Conservation (phyloP, 2,797 vertebrate species). For the Trachurus trachurus region DNA sequence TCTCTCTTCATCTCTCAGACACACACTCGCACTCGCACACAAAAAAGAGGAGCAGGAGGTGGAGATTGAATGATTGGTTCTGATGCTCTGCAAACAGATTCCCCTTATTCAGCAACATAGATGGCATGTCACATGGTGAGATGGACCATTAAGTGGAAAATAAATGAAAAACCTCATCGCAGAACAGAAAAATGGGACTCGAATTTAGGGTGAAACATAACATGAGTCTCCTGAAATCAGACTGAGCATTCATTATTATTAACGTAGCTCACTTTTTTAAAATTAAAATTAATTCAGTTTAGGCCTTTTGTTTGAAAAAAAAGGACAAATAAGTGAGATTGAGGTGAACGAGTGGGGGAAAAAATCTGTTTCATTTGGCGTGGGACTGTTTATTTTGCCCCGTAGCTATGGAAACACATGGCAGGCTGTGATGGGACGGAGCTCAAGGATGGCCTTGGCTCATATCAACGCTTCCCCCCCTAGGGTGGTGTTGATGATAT, state of each 20-base stretch:
- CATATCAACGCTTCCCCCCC: conserved; percentile 13
- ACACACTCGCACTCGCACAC: too few relatives aligned
- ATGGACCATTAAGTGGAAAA: background rate
- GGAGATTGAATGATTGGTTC: background rate
- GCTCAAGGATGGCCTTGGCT: conserved; percentile 33
- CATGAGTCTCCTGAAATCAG: background rate
- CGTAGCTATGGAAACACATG: conserved; percentile 56
- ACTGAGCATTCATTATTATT: background rate
- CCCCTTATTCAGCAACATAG: background rate
- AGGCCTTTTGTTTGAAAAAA: background rate
- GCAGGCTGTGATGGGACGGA: conserved; percentile 29
- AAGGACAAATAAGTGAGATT: background rate
- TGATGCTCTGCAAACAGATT: background rate
- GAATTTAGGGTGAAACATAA: background rate
- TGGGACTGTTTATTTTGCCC: conserved; percentile 42
- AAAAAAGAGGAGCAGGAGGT: conserved; percentile 1
- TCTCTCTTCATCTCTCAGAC: too few relatives aligned
- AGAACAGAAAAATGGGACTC: background rate
- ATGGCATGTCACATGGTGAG: background rate
- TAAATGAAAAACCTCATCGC: background rate
- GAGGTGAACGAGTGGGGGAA: background rate
- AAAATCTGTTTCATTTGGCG: conserved; percentile 19
- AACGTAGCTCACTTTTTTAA: too few relatives aligned
- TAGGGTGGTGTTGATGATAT: conserved; percentile 26
- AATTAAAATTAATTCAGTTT: background rate